These are phyloP conservation scores for Smithornis capensis DNA, from an alignment of 2,113 vertebrate genomes.

Conservation along the genomic window DNA sequence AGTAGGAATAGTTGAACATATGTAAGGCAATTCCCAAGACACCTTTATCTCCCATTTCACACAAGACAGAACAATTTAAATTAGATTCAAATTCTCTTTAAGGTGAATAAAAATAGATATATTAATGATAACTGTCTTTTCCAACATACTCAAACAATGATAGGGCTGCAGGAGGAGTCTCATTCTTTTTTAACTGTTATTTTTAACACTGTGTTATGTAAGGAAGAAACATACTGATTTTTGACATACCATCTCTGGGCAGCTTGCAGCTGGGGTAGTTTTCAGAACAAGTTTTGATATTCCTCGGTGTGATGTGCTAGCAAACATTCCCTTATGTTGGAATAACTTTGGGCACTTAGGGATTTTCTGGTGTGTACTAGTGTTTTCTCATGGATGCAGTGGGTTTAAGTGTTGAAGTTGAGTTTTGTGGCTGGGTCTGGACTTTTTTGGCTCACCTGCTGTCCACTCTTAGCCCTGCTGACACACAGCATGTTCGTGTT, in stretches of 20 bases:
- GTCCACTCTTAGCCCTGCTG: not conserved
- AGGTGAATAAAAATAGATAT: slow-evolving; percentile 50
- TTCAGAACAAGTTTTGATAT: not conserved
- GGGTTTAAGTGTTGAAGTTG: not conserved
- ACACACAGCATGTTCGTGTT: not conserved
- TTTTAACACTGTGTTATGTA: not conserved
- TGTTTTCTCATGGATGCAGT: not conserved
- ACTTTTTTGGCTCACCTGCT: not conserved
- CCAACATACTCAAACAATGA: not conserved
- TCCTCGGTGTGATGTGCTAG: not conserved
- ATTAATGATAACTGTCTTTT: not conserved
- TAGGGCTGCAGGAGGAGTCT: not conserved
- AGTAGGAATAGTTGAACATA: slow-evolving; percentile 5
- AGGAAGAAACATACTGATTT: not conserved
- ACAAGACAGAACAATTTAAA: slow-evolving; percentile 25
- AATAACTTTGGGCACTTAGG: not conserved
- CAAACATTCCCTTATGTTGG: not conserved
- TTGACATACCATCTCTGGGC: not conserved
- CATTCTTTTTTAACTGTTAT: not conserved
- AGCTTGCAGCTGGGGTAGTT: not conserved
- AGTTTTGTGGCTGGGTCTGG: not conserved
- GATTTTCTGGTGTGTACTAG: not conserved
- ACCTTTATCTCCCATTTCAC: not conserved
- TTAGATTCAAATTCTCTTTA: slow-evolving; percentile 35
- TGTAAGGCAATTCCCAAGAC: not conserved